Percentiles rank a stretch among this genome's conserved stretches.
Evolutionary conservation across 2,113 vertebrate species (phyloP).

Genomic region (Oenanthe oenanthe): DNA sequence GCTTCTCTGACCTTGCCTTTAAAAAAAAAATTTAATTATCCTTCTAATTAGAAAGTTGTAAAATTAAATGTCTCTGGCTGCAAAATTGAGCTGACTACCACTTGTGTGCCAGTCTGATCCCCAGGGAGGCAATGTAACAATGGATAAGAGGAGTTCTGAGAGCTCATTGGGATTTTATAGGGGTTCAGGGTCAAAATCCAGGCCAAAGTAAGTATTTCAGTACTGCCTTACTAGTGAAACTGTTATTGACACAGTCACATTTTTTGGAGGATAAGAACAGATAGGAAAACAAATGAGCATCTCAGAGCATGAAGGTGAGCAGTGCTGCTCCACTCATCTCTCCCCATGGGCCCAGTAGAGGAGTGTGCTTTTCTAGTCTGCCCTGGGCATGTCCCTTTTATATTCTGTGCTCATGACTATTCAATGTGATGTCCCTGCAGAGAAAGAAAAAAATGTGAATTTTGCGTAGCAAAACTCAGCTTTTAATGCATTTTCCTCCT

Average conservation of each 20-base stretch:
- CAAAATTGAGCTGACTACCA: not conserved
- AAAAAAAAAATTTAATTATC: slow-evolving; percentile 29
- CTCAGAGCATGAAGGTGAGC: not conserved
- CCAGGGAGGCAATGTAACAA: not conserved
- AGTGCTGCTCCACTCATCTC: not conserved
- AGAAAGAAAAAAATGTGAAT: not conserved
- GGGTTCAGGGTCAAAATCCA: slow-evolving; percentile 1
- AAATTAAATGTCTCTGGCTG: slow-evolving; percentile 17
- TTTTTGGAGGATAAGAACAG: not conserved
- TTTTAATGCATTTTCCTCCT: not conserved
- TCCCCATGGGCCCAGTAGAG: not conserved
- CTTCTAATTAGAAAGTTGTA: slow-evolving; percentile 39
- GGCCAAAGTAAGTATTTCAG: not conserved
- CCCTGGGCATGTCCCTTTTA: not conserved
- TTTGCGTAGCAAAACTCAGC: not conserved
- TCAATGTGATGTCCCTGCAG: not conserved
- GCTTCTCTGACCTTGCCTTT: slow-evolving; percentile 14
- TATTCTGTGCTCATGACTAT: not conserved
- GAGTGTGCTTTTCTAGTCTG: not conserved
- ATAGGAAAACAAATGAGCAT: not conserved
- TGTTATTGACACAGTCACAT: not conserved
- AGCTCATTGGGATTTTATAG: not conserved
- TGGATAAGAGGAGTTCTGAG: not conserved
- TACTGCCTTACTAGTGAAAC: not conserved
- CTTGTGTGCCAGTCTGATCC: not conserved